Percentiles rank a stretch among this genome's conserved stretches.
These are phyloP conservation scores for Graphium colonna DNA, from an alignment of 2,888 invertebrate genomes.

Conservation along the genomic window DNA sequence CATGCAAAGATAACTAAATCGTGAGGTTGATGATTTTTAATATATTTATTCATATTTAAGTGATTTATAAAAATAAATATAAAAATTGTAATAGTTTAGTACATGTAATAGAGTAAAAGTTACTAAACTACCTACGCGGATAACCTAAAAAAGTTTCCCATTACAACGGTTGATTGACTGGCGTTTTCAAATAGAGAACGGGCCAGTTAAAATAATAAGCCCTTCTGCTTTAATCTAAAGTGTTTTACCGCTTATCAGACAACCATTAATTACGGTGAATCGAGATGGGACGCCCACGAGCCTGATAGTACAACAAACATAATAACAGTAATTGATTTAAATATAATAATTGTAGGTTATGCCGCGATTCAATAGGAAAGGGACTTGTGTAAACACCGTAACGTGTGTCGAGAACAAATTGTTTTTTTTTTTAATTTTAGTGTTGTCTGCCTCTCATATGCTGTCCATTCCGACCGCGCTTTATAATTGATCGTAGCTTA, in stretches of 20 bases:
- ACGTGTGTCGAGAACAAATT: constrained; percentile 31
- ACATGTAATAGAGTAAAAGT: too few species aligned
- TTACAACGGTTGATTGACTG: constrained; percentile 44
- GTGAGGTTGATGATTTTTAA: too few species aligned
- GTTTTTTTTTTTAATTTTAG: constrained; percentile 30
- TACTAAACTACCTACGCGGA: neutral
- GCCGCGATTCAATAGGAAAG: constrained; percentile 48
- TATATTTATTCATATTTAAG: too few species aligned
- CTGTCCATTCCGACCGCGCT: too few species aligned
- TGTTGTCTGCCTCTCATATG: constrained; percentile 7
- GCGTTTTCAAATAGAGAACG: constrained; percentile 41
- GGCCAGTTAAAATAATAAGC: constrained; percentile 48
- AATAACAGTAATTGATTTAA: constrained; percentile 76
- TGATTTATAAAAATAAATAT: too few species aligned
- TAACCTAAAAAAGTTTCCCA: constrained; percentile 13
- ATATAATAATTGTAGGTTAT: constrained; percentile 62
- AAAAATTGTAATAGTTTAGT: too few species aligned
- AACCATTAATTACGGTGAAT: constrained; percentile 65
- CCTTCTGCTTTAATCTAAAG: constrained; percentile 69
- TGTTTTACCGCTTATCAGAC: constrained; percentile 68
- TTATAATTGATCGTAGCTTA: too few species aligned
- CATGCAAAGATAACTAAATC: too few species aligned
- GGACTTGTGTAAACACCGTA: constrained; percentile 58
- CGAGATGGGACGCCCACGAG: constrained; percentile 58
- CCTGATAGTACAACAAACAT: constrained; percentile 51